Evolutionary conservation across 2,797 vertebrate genomes (phyloP).

Genomic region (Lithobates pipiens): DNA sequence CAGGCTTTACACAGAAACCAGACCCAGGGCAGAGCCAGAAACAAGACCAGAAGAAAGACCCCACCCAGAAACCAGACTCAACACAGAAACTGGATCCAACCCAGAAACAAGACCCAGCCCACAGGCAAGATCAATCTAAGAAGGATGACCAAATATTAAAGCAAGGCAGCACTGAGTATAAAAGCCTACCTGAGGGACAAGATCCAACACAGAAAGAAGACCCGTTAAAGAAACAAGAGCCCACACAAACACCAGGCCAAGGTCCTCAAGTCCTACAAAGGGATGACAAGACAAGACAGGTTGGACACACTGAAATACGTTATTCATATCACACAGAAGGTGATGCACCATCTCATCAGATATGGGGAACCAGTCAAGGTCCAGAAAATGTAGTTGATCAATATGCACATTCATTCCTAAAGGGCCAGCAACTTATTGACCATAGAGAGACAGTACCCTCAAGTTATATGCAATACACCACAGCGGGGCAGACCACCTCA

Average conservation of each 20-base stretch:
- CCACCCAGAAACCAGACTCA: too few species aligned
- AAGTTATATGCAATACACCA: not conserved
- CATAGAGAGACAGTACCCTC: not conserved
- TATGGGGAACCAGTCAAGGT: not conserved
- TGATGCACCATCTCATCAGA: not conserved
- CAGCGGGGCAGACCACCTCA: not conserved
- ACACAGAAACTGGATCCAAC: not conserved
- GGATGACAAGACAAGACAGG: not conserved
- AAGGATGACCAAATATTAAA: not conserved
- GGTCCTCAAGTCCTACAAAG: not conserved
- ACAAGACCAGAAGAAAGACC: too few species aligned
- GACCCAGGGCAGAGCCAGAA: too few species aligned
- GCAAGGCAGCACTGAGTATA: too few species aligned
- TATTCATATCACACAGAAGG: not conserved
- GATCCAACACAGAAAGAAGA: not conserved
- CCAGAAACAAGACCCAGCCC: not conserved
- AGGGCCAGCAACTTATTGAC: not conserved
- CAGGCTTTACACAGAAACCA: too few species aligned
- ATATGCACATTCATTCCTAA: conserved; percentile 4
- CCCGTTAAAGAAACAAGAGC: too few species aligned
- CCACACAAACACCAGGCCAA: too few species aligned
- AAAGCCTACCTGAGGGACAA: not conserved
- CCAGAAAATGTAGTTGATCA: not conserved
- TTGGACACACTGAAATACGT: not conserved
- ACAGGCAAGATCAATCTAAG: too few species aligned